phyloP scores from a whole-genome alignment of 1,140 invertebrate genomes.

The Geopemphigus sp. region DNA sequence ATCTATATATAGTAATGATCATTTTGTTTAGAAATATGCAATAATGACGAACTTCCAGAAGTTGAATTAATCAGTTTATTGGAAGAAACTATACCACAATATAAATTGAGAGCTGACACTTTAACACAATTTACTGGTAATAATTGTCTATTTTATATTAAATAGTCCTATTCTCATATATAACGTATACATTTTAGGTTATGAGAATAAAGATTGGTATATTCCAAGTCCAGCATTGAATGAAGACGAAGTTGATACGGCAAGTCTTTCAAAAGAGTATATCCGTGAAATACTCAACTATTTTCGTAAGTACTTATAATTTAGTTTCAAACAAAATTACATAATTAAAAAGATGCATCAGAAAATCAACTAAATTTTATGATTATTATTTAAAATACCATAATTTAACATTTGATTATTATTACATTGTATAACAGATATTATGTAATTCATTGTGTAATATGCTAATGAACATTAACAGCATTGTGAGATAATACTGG shows the following conservation, averaged over 20 bases:
- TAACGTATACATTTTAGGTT: slow-evolving; percentile 64
- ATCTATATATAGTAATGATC: not conserved
- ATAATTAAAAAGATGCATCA: not conserved
- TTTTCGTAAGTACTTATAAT: slow-evolving; percentile 80
- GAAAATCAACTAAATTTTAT: too few species aligned
- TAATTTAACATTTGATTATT: too few species aligned
- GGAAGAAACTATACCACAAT: slow-evolving; percentile 92
- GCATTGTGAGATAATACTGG: too few species aligned
- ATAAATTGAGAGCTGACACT: slow-evolving; percentile 88
- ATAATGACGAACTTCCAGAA: slow-evolving; percentile 80
- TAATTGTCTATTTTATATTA: too few species aligned
- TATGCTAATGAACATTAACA: too few species aligned
- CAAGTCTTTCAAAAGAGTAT: slow-evolving; percentile 87
- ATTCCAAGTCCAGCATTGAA: slow-evolving; percentile 80
- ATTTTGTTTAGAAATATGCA: slow-evolving; percentile 62
- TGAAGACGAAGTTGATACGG: slow-evolving; percentile 72
- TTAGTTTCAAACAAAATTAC: not conserved
- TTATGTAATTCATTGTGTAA: too few species aligned
- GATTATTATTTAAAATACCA: too few species aligned
- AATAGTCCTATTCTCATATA: not conserved
- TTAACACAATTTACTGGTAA: slow-evolving; percentile 88
- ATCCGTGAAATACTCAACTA: slow-evolving; percentile 95
- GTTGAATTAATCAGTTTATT: slow-evolving; percentile 92
- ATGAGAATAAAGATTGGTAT: slow-evolving; percentile 92
- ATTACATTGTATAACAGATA: too few species aligned